Evolutionary conservation across 2,888 invertebrate species (phyloP).

Genomic region (Lepidochitona cinerea): DNA sequence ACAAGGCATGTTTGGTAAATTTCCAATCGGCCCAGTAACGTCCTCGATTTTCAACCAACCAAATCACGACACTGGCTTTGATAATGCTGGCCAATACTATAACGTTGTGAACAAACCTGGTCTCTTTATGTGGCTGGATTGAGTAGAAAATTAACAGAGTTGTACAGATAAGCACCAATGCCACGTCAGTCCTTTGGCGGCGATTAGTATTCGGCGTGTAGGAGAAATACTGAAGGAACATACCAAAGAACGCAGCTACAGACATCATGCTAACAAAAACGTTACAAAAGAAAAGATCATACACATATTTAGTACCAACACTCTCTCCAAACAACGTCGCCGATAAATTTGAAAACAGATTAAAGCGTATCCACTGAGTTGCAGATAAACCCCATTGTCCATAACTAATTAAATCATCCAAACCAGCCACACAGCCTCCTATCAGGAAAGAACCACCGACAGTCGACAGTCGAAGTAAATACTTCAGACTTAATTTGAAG

Average conservation of each 20-base stretch:
- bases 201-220: neutral
- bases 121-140: conserved; percentile 51
- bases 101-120: conserved; percentile 50
- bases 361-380: conserved; percentile 57
- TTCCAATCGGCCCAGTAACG: neutral
- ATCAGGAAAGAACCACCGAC: neutral
- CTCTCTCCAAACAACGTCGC: conserved; percentile 34
- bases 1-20: neutral
- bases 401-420: conserved; percentile 45
- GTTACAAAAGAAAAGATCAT: neutral
- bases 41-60: too few species aligned
- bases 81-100: conserved; percentile 45
- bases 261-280: conserved; percentile 10
- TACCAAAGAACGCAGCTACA: neutral
- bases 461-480: neutral
- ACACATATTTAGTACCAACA: conserved; percentile 20
- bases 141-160: conserved; percentile 42
- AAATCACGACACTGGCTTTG: neutral
- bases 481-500: neutral
- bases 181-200: neutral
- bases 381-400: conserved; percentile 48
- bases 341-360: conserved; percentile 38
- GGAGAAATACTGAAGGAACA: conserved; percentile 6
- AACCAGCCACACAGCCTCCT: conserved; percentile 43
- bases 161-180: conserved; percentile 29